Evolutionary conservation across 2,888 invertebrate species (phyloP).

Genomic region (Pyralis farinalis): DNA sequence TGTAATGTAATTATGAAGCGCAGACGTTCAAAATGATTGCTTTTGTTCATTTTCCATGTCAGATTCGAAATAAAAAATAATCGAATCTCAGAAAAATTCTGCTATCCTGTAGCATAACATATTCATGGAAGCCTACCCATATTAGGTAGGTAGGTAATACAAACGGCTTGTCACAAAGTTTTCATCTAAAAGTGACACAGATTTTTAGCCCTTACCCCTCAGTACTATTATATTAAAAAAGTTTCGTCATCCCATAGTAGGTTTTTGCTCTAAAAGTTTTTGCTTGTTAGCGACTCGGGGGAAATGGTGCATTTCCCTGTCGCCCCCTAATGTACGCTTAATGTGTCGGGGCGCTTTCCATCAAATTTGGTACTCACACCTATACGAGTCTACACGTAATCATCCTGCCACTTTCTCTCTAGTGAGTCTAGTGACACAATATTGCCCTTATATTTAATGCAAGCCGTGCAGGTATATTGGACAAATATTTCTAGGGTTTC

Average conservation of each 20-base stretch:
- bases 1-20: too few species aligned
- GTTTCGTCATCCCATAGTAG: constrained; percentile 11
- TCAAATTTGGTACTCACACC: constrained; percentile 20
- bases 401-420: neutral
- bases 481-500: too few species aligned
- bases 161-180: constrained; percentile 1
- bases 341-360: constrained; percentile 31
- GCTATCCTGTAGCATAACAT: too few species aligned
- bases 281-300: constrained; percentile 20
- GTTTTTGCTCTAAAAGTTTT: constrained; percentile 29
- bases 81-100: too few species aligned
- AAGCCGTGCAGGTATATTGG: too few species aligned
- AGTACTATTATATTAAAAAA: constrained; percentile 11
- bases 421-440: too few species aligned
- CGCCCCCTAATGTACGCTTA: constrained; percentile 30
- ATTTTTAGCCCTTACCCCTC: constrained; percentile 2
- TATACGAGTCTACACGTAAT: neutral
- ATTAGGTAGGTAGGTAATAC: neutral
- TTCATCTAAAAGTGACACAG: constrained; percentile 5
- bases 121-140: too few species aligned
- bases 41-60: too few species aligned
- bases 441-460: too few species aligned
- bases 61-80: too few species aligned
- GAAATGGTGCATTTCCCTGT: constrained; percentile 27
- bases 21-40: too few species aligned